Conservation (phyloP, 2,888 invertebrate species). For the Chaetogeoica ovagalla region DNA sequence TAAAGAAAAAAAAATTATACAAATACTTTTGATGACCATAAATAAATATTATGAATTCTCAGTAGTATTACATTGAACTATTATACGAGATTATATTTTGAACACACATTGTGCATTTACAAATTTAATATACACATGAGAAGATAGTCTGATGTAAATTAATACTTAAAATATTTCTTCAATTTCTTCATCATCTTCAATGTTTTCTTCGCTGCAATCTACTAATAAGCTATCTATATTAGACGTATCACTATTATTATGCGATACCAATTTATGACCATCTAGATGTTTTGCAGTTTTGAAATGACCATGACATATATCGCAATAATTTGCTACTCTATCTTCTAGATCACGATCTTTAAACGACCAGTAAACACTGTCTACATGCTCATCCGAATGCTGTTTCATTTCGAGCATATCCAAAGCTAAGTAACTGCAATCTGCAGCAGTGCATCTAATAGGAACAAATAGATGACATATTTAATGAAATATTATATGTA, state of each 20-base stretch:
- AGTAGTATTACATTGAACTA: constrained; percentile 4
- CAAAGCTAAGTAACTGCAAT: constrained; percentile 45
- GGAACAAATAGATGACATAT: neutral
- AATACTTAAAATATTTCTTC: constrained; percentile 46
- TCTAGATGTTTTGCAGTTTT: constrained; percentile 49
- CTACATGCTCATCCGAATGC: constrained; percentile 51
- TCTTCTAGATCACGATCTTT: constrained; percentile 40
- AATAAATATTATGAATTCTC: neutral
- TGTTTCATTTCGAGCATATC: constrained; percentile 52
- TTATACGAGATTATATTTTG: constrained; percentile 8
- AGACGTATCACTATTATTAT: constrained; percentile 44
- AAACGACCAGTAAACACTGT: constrained; percentile 51
- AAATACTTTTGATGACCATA: neutral
- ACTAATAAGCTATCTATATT: constrained; percentile 38
- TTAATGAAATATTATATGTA: neutral
- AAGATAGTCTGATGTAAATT: neutral
- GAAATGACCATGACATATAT: constrained; percentile 39
- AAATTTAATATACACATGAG: neutral
- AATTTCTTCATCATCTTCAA: constrained; percentile 48
- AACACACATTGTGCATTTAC: constrained; percentile 12
- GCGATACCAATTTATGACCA: constrained; percentile 47
- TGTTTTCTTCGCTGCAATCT: constrained; percentile 33
- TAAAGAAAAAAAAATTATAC: too few relatives aligned
- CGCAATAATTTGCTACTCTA: constrained; percentile 44
- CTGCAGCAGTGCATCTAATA: constrained; percentile 45